Evolutionary conservation across 2,888 invertebrate genomes (phyloP), one percentile per base, ranked within the genome.

Genomic region (Sisyra nigra): DNA sequence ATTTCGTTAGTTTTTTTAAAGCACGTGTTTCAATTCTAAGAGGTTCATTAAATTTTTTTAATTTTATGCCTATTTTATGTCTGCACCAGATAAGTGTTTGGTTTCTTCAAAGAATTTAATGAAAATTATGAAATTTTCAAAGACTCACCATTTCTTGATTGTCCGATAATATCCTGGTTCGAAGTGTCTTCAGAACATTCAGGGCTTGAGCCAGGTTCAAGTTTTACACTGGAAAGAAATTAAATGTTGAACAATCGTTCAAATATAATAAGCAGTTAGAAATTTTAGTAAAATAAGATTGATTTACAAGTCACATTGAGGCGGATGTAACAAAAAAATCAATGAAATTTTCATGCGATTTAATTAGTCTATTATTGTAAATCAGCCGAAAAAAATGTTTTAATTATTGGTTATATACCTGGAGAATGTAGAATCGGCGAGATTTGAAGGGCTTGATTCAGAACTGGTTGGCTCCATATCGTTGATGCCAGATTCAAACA

Each of bases 401-500:
- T 24, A 24, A 24, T 24, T 24, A 24, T 24, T 24, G 24, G 24
- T 24, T 24, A 24, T 48, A 50, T 55, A 58, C 62, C 62, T 61
- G 55, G 60, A 54, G 52, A 58, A 62, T 44, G 63, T 61, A 42
- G 62, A 61, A 53, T 62, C 63, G 44, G 56, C 58, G 48, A 56
- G 11, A 31, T 30, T 54, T 43, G 60, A 56, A 47, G 60, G 53
- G 46, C 54, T 58, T 48, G 59, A 59, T 40, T 60, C 61, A 51
- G 63, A 62, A 55, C 62, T 63, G 49, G 62, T 56, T 47, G 62
- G 57, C 57, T 62, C 62, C 61, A 62, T 62, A 46, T 46, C 51
- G 48, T 45, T 43, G 40, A 41, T 10, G 35, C 30, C 29, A 33
- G 30, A 29, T 18, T 19, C 9, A 37, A 18, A 37, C 17, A 17